Evolutionary conservation across 2,888 invertebrate species (phyloP), one percentile per base, ranked within the genome.

Genomic region (Thalpophila matura): DNA sequence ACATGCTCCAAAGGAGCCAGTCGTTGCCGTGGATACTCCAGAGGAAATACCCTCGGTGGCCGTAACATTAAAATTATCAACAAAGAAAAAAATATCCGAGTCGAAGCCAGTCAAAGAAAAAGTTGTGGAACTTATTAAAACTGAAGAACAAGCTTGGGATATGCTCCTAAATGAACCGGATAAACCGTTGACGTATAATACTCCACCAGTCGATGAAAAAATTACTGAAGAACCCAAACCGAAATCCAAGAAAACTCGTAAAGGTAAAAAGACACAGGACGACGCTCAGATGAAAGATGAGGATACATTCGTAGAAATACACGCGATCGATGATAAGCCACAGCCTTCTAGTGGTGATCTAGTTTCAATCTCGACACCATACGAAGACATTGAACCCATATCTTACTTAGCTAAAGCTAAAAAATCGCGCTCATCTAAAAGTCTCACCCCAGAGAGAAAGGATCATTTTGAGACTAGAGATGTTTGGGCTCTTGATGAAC

Each of bases 271-370:
- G 72, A 56, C 79, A 4, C 88, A 86, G 33, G 94, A 94, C 6
- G 93, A 92, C 22, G 68, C 79, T 31, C 86, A 87, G 53, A 67
- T 84, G 77, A 88, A 86, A 4, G 92, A 91, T 58, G 94, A 93
- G 54, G 92, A 95, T 51, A 94, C 93, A 71, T 95, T 95, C 74
- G 88, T 95, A 37, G 95, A 95, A 83, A 95, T 95, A 79, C 95
- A 94, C 66, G 90, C 92, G 0, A 94, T 95, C 33, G 93, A 94
- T 70, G 92, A 94, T 50, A 91, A 90, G 55, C 87, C 89, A 35
- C 87, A 89, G 54, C 78, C 79, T 22, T 86, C 86, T 35, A 90
- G 90, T 62, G 91, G 89, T 10, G 93, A 94, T 26, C 70, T 95
- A 69, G 95, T 95, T 4, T 90, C 93, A 6, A 94, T 95, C 68